phyloP scores from a whole-genome alignment of 1,140 invertebrate species.

The Cyclina sinensis region DNA sequence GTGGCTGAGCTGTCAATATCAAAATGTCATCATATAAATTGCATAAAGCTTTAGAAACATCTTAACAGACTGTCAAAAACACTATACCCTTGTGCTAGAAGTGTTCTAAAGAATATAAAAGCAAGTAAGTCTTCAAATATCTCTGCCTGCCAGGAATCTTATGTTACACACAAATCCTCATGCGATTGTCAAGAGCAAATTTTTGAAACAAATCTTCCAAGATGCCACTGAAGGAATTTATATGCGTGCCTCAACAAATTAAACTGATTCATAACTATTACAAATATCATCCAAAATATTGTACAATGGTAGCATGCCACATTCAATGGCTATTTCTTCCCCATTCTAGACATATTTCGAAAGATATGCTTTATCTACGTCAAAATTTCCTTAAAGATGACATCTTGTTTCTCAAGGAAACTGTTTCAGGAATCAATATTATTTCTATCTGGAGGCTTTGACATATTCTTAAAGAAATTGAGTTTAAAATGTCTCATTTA shows the following conservation, averaged over 20 bases:
- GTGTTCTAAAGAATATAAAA: background rate
- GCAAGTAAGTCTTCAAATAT: no score
- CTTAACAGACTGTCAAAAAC: background rate
- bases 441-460: background rate
- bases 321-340: no score
- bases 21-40: background rate
- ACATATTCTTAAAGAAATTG: background rate
- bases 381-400: background rate
- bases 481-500: no score
- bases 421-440: background rate
- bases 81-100: background rate
- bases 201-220: background rate
- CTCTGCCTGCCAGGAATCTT: no score
- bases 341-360: background rate
- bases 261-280: background rate
- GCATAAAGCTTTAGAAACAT: background rate
- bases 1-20: conserved; percentile 2
- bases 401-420: background rate
- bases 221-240: background rate
- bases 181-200: background rate
- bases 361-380: background rate
- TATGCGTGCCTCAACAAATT: background rate
- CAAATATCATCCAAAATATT: background rate
- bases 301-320: no score
- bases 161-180: background rate